Percentiles rank a stretch among this genome's conserved stretches.
Conservation (phyloP, 2,888 invertebrate genomes). For the Mimachlamys varia region DNA sequence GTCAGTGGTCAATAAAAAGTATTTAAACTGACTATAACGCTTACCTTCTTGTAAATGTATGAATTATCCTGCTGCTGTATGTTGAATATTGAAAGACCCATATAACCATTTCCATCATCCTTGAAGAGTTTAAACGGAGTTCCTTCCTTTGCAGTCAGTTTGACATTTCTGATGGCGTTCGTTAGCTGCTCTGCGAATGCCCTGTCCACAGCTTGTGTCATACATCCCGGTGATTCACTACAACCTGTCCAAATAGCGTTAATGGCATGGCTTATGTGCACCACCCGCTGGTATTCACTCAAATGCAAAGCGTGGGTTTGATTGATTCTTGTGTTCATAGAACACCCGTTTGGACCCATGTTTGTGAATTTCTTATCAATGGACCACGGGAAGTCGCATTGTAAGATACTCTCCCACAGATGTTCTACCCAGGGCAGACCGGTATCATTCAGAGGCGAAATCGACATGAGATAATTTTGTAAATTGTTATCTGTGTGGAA, state of each 20-base stretch:
- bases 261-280: slow-evolving; percentile 67
- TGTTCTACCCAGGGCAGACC: slow-evolving; percentile 66
- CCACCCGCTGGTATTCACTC: slow-evolving; percentile 61
- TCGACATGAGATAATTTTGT: slow-evolving; percentile 52
- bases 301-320: slow-evolving; percentile 46
- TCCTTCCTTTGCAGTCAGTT: slow-evolving; percentile 42
- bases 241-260: slow-evolving; percentile 61
- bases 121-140: slow-evolving; percentile 59
- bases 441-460: slow-evolving; percentile 43
- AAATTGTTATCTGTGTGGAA: slow-evolving; percentile 49
- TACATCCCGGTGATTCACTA: slow-evolving; percentile 34
- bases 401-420: slow-evolving; percentile 66
- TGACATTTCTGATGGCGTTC: slow-evolving; percentile 26
- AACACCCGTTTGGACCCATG: slow-evolving; percentile 38
- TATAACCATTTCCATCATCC: slow-evolving; percentile 64
- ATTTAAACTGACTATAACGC: neutral
- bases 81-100: slow-evolving; percentile 68
- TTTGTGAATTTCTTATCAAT: slow-evolving; percentile 55
- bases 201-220: neutral
- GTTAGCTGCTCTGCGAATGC: slow-evolving; percentile 37
- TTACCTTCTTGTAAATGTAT: slow-evolving; percentile 57
- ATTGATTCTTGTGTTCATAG: slow-evolving; percentile 48
- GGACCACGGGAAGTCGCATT: slow-evolving; percentile 65
- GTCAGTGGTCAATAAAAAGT: too few species aligned
- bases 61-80: slow-evolving; percentile 54